Percentiles rank a stretch among this genome's conserved stretches.
Conservation (phyloP, 2,797 vertebrate genomes). For the Pangasius sanitwongsei region DNA sequence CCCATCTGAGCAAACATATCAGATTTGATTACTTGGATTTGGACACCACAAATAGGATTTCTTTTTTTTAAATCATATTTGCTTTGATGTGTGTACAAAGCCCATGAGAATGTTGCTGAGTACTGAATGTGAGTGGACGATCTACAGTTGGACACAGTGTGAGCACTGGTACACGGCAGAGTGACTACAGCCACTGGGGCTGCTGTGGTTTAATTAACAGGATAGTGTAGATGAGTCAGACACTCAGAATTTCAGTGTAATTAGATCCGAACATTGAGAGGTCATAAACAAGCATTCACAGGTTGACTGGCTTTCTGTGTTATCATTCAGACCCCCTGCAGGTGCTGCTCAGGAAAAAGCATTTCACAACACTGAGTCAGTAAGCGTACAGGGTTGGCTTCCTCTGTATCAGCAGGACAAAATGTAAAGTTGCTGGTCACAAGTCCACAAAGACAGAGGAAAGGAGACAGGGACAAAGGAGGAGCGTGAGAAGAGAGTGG, state of each 20-base stretch:
- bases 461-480: neutral
- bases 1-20: neutral
- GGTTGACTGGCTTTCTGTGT: neutral
- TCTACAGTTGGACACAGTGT: conserved; percentile 1
- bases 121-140: neutral
- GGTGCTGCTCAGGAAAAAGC: neutral
- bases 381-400: too few species aligned
- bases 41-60: neutral
- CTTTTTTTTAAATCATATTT: neutral
- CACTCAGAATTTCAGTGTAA: conserved; percentile 1
- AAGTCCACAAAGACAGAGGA: neutral
- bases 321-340: neutral
- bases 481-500: neutral
- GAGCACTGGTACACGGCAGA: neutral
- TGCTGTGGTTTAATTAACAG: conserved; percentile 13
- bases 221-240: neutral
- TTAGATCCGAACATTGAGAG: neutral
- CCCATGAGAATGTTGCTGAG: neutral
- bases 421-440: neutral
- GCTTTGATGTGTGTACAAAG: neutral
- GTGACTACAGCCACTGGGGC: conserved; percentile 1
- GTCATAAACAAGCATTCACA: conserved; percentile 7
- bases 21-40: neutral
- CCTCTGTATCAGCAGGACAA: neutral
- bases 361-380: neutral